Conservation (phyloP, 2,888 invertebrate genomes). For the Drosophila testacea region DNA sequence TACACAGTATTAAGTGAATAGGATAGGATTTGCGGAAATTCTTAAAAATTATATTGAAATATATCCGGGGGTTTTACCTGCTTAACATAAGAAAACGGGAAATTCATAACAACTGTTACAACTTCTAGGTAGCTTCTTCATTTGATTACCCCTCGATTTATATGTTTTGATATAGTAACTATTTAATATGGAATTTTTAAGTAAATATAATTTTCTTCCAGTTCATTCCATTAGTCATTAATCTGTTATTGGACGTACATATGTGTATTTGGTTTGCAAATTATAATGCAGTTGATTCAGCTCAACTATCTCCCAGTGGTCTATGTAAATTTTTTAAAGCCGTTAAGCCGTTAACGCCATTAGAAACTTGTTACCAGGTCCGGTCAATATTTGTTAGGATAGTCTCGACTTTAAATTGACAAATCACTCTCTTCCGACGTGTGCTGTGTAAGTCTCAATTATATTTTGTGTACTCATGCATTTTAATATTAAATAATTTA, state of each 20-base stretch:
- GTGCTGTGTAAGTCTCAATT: conserved; percentile 15
- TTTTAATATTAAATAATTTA: neutral
- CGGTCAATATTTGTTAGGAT: conserved; percentile 1
- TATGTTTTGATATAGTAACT: neutral
- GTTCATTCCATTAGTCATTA: conserved; percentile 9
- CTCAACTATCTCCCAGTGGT: neutral
- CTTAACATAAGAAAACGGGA: conserved; percentile 1
- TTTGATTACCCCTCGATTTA: neutral
- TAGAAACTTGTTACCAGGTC: conserved; percentile 24
- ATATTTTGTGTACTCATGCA: neutral
- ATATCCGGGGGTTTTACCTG: neutral
- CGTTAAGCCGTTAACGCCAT: conserved; percentile 7
- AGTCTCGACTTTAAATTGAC: conserved; percentile 11
- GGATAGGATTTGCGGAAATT: neutral
- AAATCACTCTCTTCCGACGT: neutral
- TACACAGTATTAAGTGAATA: neutral
- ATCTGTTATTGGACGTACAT: neutral
- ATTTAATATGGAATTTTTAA: neutral
- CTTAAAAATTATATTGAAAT: neutral
- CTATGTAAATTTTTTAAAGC: conserved; percentile 25
- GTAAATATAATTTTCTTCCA: neutral
- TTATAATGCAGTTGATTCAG: conserved; percentile 25
- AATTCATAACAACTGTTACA: neutral
- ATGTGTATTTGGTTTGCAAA: neutral
- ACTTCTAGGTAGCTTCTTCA: conserved; percentile 9